A percentile compares a stretch with the other conserved stretches of the same genome.
These are phyloP conservation scores for Mesorhabditis spiculigera DNA, from an alignment of 2,888 invertebrate species.

Conservation along the genomic window DNA sequence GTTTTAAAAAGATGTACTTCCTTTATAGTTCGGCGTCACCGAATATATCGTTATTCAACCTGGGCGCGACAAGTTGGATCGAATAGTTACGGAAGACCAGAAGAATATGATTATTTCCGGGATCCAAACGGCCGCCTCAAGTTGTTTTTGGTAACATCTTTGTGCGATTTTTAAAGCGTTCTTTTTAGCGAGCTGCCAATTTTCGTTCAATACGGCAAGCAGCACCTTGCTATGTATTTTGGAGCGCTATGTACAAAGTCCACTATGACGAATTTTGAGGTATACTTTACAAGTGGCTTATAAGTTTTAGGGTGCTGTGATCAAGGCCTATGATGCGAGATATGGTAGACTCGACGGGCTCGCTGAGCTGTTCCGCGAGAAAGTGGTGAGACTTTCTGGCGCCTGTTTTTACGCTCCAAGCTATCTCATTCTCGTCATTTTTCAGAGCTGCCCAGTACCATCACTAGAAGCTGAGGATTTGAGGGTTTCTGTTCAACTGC, in stretches of 20 bases:
- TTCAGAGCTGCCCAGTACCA: slow-evolving; percentile 15
- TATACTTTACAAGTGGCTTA: not conserved
- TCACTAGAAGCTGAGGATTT: slow-evolving; percentile 18
- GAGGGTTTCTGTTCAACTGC: slow-evolving; percentile 18
- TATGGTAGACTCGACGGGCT: slow-evolving; percentile 68
- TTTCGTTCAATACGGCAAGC: not conserved
- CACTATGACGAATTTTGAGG: not conserved
- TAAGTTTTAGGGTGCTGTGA: not conserved
- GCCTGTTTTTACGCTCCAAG: no score
- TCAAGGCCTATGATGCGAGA: not conserved
- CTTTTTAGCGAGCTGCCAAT: not conserved
- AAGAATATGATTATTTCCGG: not conserved
- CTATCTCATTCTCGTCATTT: not conserved
- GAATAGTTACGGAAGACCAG: not conserved
- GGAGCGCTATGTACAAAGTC: not conserved
- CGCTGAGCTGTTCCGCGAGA: slow-evolving; percentile 82
- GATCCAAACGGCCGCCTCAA: not conserved
- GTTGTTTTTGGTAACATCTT: not conserved
- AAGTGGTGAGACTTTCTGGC: slow-evolving; percentile 64
- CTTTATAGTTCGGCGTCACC: not conserved
- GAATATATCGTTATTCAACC: not conserved
- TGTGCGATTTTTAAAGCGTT: not conserved
- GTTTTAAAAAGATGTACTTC: not conserved
- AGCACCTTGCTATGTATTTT: not conserved
- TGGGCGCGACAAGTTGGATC: not conserved